A percentile compares a stretch with the other conserved stretches of the same genome.
Evolutionary conservation across 2,113 vertebrate species (phyloP).

Genomic region (Hypomesus transpacificus): DNA sequence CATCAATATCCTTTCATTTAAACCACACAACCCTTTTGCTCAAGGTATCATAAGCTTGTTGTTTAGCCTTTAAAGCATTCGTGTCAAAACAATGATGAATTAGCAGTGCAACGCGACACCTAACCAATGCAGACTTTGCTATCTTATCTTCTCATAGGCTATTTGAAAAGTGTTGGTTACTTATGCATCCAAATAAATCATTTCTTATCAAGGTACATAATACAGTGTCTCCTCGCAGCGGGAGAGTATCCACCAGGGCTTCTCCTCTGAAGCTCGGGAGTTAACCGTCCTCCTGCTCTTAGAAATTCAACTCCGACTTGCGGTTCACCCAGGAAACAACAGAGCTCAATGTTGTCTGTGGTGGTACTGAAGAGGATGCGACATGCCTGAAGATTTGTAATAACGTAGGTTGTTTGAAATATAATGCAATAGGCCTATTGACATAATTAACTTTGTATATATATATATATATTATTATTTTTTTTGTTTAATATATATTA

Average conservation of each 20-base stretch:
- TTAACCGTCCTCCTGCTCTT: conserved; percentile 25
- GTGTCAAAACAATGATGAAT: conserved; percentile 63
- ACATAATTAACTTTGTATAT: neutral
- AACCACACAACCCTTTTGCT: neutral
- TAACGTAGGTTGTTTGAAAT: neutral
- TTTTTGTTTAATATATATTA: no score
- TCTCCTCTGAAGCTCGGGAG: conserved; percentile 14
- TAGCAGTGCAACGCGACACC: conserved; percentile 34
- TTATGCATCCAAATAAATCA: conserved; percentile 66
- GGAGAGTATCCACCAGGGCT: conserved; percentile 36
- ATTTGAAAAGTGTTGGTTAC: conserved; percentile 60
- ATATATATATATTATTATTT: neutral
- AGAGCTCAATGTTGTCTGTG: neutral
- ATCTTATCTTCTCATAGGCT: conserved; percentile 55
- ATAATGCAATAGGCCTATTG: neutral
- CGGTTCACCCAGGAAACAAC: neutral
- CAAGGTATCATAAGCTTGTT: neutral
- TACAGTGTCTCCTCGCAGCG: conserved; percentile 32
- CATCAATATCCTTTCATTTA: neutral
- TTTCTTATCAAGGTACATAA: conserved; percentile 59
- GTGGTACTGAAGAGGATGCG: neutral
- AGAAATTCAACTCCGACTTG: neutral
- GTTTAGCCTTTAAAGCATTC: conserved; percentile 15
- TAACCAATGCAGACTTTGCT: conserved; percentile 55
- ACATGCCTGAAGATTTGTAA: neutral